Percentiles rank a stretch among this genome's conserved stretches.
Evolutionary conservation across 1,140 invertebrate species (phyloP).

Genomic region (Leguminivora glycinivorella): DNA sequence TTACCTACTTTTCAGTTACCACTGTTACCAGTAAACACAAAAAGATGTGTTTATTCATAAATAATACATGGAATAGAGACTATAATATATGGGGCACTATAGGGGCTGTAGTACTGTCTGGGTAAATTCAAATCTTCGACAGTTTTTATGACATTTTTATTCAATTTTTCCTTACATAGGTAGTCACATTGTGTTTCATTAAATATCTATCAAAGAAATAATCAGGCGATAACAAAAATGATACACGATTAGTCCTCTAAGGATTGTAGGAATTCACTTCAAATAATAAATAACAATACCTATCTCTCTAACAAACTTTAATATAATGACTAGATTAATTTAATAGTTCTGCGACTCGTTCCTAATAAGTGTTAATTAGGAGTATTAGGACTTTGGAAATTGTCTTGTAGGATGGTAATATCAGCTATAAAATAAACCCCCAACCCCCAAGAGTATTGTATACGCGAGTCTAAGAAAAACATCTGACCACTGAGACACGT

Average conservation of each 20-base stretch:
- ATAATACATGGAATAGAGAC: no score
- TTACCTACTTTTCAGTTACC: no score
- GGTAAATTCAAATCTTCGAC: neutral
- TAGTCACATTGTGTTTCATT: slow-evolving; percentile 67
- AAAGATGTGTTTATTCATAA: no score
- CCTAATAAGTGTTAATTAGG: slow-evolving; percentile 69
- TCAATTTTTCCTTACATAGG: slow-evolving; percentile 57
- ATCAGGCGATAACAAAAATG: slow-evolving; percentile 55
- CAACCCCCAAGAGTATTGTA: neutral
- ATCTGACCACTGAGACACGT: slow-evolving; percentile 26
- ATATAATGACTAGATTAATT: slow-evolving; percentile 72
- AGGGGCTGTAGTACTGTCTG: neutral
- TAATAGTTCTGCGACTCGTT: slow-evolving; percentile 58
- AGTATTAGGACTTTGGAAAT: slow-evolving; percentile 68
- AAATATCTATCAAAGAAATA: slow-evolving; percentile 60
- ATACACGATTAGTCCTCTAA: slow-evolving; percentile 58
- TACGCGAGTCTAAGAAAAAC: slow-evolving; percentile 16
- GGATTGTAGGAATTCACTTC: slow-evolving; percentile 59
- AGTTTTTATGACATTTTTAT: slow-evolving; percentile 53
- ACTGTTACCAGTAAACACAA: no score
- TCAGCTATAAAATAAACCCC: neutral
- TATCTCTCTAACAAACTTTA: slow-evolving; percentile 70
- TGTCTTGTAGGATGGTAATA: slow-evolving; percentile 56
- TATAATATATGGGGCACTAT: no score
- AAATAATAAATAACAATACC: slow-evolving; percentile 59